Conservation (phyloP, 2,888 invertebrate genomes). For the Hemistola chrysoprasaria region DNA sequence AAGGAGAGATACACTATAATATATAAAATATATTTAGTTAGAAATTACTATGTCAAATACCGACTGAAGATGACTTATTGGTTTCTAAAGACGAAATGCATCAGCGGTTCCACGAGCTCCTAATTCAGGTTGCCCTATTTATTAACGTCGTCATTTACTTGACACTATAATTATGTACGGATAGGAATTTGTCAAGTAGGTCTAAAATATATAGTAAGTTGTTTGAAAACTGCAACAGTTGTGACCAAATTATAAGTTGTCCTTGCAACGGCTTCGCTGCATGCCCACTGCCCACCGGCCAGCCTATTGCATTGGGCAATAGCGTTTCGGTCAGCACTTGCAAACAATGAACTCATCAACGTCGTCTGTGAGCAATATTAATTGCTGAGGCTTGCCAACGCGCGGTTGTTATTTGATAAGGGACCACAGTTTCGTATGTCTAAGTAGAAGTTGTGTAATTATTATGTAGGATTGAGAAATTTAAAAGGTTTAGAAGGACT, state of each 20-base stretch:
- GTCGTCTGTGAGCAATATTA: slow-evolving; percentile 59
- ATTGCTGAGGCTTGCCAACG: slow-evolving; percentile 51
- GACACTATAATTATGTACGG: too few relatives aligned
- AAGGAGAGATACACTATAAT: too few relatives aligned
- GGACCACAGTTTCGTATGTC: slow-evolving; percentile 29
- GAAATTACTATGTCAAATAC: too few relatives aligned
- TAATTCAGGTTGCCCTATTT: too few relatives aligned
- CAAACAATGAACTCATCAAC: slow-evolving; percentile 75
- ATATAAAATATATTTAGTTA: too few relatives aligned
- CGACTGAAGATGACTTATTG: too few relatives aligned
- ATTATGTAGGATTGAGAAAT: slow-evolving; percentile 26
- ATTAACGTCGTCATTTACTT: too few relatives aligned
- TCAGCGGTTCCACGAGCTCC: too few relatives aligned
- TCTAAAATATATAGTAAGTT: slow-evolving; percentile 1
- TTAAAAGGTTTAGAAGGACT: slow-evolving; percentile 22
- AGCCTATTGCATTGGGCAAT: slow-evolving; percentile 59
- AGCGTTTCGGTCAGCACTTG: slow-evolving; percentile 61
- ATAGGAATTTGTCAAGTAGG: too few relatives aligned
- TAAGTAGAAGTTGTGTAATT: slow-evolving; percentile 25
- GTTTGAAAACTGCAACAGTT: slow-evolving; percentile 5
- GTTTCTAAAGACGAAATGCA: too few relatives aligned
- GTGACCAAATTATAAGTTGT: slow-evolving; percentile 29
- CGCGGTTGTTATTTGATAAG: slow-evolving; percentile 44
- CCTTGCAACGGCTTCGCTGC: slow-evolving; percentile 50
- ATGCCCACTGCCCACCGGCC: slow-evolving; percentile 26